Base-by-base conservation (phyloP, 2,888 invertebrate genomes). In the Epirrhoe tristata region DNA sequence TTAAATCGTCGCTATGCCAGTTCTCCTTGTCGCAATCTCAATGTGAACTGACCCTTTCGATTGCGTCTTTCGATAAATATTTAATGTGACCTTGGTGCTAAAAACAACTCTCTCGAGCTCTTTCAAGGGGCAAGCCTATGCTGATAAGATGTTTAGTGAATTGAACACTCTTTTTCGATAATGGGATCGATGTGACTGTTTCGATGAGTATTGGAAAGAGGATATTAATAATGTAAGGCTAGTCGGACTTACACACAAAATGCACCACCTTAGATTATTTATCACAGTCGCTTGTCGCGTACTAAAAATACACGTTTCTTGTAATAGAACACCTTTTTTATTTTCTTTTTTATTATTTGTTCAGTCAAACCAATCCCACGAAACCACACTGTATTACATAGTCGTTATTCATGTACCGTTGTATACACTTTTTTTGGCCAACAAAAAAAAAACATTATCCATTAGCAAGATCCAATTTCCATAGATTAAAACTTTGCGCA, bases 111-210 rank as follows among this genome's bases (percentile, higher is more conserved):
- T 43, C 12, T 31, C 14, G 51, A 46, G 16, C 50, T 10, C 46
- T 5, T 50, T 46, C 58, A 69, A 58, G 51, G 69, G 69, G 53
- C 39, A 43, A 43, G 39, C 39, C 39, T 12, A 12, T 54, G 65
- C 60, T 73, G 71, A 71, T 69, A 67, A 68, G 39, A 67, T 57
- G 60, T 43, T 48, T 65, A 57, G 53, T 36, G 58, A 62, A 46
- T 50, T 60, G 58, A 69, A 50, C 50, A 58, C 32, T 62, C 64
- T 63, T 65, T 67, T 69, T 16, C 32, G 48, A 60, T 60, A 67
- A 66, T 58, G 46, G 36, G 53, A 46, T 57, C 39, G 39, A 58
- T 52, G n/a, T 16, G 16, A 59, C 39, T 58, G 50, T 36, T 36
- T 58, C 34, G 50, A 50, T 58, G 17, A 54, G 60, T 39, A 51